Evolutionary conservation across 2,797 vertebrate species (phyloP), one percentile per base, ranked within the genome.

Genomic region (Phataginus tetradactyla): DNA sequence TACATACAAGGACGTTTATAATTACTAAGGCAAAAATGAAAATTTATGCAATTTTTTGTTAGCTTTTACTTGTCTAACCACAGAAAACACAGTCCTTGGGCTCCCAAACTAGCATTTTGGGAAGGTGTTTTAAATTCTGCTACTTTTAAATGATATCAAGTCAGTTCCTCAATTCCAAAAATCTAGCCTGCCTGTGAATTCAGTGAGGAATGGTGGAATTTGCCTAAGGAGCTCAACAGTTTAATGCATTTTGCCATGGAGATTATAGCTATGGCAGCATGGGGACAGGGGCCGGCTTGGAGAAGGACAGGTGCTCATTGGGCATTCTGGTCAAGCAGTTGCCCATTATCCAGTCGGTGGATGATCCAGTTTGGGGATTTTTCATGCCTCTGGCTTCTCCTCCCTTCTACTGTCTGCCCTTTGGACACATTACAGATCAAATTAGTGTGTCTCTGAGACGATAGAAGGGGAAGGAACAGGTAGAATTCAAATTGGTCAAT

Each of bases 381-480:
- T 97, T 79, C 97, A 97, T 97, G 97, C 95, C 95, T 96, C 97
- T 97, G 97, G 97, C 94, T 98, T 97, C 97, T 97, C 97, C 97
- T 98, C 97, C 97, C 95, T 95, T 96, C 97, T 95, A 94, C 96
- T 93, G 57, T 96, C 97, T 96, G 94, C 96, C 97, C 96, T 97
- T 97, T 96, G 96, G 97, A 95, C 96, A 97, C 96, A 96, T 97
- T 96, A 95, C 86, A 95, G 92, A 95, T 96, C 86, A 96, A 97
- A 98, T 97, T 90, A 98, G 97, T 94, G 90, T 94, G 96, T 97
- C 97, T 96, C 94, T 97, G 95, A 96, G 79, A 86, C 94, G 97
- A 95, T 95, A 86, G 97, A 94, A 88, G 83, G 86, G 90, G 86
- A 96, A 95, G 63, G 96, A 96, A 96, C 91, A 97, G 96, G 96